Evolutionary conservation across 2,797 vertebrate species (phyloP).

Genomic region (Myioborus miniatus): DNA sequence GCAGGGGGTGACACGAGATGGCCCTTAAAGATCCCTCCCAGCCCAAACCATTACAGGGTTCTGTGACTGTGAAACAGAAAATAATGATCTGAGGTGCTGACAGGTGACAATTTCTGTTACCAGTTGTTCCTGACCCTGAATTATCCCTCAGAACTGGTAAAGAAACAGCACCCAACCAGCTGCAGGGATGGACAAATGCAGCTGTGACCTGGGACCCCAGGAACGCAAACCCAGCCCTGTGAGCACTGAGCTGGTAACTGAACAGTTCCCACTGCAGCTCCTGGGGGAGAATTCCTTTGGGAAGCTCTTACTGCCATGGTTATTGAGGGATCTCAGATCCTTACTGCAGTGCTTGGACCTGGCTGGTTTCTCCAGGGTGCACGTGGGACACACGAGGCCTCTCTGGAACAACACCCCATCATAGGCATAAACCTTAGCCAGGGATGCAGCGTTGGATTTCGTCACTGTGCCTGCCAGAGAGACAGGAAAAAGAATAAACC

Average conservation of each 20-base stretch:
- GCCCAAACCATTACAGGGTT: not conserved
- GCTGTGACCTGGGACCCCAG: not conserved
- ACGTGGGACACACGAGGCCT: constrained; percentile 82
- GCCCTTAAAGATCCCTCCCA: not conserved
- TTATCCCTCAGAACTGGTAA: not conserved
- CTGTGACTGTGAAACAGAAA: not conserved
- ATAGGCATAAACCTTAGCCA: constrained; percentile 83
- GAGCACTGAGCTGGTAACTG: not conserved
- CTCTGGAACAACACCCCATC: constrained; percentile 85
- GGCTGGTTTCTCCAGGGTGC: constrained; percentile 86
- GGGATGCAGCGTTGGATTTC: constrained; percentile 75
- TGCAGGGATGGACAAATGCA: not conserved
- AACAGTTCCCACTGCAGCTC: not conserved
- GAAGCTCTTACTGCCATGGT: fast-evolving
- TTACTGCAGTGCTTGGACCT: constrained; percentile 96
- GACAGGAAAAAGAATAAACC: not conserved
- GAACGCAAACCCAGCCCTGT: not conserved
- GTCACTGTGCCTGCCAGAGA: constrained; percentile 83
- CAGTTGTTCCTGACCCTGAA: not conserved
- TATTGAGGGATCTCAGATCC: not conserved
- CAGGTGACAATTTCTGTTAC: not conserved
- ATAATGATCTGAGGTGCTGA: not conserved
- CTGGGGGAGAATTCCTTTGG: not conserved
- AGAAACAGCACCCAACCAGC: not conserved
- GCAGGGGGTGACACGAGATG: not conserved